Percentiles rank a stretch among this genome's conserved stretches.
phyloP scores from a whole-genome alignment of 2,797 vertebrate species.

The Macropodus opercularis region DNA sequence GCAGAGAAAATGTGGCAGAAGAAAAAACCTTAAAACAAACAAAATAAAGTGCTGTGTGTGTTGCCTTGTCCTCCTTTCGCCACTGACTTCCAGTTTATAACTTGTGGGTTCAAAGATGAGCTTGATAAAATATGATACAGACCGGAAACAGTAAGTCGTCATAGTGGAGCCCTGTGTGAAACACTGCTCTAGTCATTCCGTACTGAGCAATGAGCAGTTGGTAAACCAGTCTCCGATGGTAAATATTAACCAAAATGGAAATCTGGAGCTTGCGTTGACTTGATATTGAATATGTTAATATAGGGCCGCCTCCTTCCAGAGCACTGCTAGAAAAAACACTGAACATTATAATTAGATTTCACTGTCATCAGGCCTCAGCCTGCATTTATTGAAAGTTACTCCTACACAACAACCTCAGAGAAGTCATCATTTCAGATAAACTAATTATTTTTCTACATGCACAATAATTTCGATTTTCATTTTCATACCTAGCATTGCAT shows the following conservation, averaged over 20 bases:
- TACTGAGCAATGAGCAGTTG: neutral
- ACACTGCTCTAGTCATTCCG: neutral
- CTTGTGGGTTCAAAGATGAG: slow-evolving; percentile 18
- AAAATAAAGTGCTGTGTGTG: neutral
- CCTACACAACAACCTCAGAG: too few species aligned
- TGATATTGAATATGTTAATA: neutral
- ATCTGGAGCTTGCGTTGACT: slow-evolving; percentile 7
- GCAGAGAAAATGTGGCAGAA: neutral
- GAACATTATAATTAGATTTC: slow-evolving; percentile 7
- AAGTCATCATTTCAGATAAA: neutral
- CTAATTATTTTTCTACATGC: neutral
- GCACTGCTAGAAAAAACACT: neutral
- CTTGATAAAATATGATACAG: slow-evolving; percentile 1
- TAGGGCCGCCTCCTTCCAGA: neutral
- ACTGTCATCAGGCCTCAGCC: neutral
- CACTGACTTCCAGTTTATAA: slow-evolving; percentile 1
- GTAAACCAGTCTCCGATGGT: neutral
- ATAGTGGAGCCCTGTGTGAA: neutral
- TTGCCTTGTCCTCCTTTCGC: neutral
- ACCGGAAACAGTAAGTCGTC: neutral
- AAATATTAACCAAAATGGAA: slow-evolving; percentile 53
- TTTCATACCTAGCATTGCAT: too few species aligned
- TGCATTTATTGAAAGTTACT: neutral
- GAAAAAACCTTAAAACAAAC: neutral
- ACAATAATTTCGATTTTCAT: neutral